These are phyloP conservation scores for Spizaetus ornatus DNA, from an alignment of 2,113 vertebrate genomes.

Conservation along the genomic window DNA sequence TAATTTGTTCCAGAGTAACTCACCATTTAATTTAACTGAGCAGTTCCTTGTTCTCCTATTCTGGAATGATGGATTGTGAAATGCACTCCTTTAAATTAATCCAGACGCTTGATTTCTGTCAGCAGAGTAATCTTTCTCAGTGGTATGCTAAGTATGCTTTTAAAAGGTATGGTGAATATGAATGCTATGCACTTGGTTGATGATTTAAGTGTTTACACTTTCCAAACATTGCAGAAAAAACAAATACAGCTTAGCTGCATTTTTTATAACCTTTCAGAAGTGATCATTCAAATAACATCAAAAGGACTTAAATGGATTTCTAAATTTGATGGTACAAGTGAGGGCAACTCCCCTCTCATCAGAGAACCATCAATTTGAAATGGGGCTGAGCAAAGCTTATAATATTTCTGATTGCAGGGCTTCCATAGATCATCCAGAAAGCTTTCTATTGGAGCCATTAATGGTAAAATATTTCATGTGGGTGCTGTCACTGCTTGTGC, in stretches of 20 bases:
- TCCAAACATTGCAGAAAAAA: not conserved
- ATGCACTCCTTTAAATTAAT: conserved; percentile 51
- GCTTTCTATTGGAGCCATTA: conserved; percentile 33
- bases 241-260: not conserved
- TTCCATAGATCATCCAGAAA: conserved; percentile 10
- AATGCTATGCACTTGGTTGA: conserved; percentile 18
- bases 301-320: conserved; percentile 23
- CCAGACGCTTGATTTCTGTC: conserved; percentile 30
- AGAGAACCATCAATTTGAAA: not conserved
- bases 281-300: conserved; percentile 12
- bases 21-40: conserved; percentile 41
- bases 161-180: conserved; percentile 48
- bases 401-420: conserved; percentile 3
- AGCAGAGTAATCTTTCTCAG: conserved; percentile 16
- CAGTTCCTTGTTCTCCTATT: conserved; percentile 37
- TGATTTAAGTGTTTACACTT: conserved; percentile 58
- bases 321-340: not conserved
- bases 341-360: conserved; percentile 10
- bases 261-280: conserved; percentile 26
- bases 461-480: conserved; percentile 56
- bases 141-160: conserved; percentile 48
- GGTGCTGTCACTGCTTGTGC: not conserved
- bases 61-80: conserved; percentile 53
- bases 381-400: not conserved
- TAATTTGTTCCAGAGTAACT: conserved; percentile 57